phyloP scores from a whole-genome alignment of 2,888 invertebrate genomes.

The Steinernema scapterisci region DNA sequence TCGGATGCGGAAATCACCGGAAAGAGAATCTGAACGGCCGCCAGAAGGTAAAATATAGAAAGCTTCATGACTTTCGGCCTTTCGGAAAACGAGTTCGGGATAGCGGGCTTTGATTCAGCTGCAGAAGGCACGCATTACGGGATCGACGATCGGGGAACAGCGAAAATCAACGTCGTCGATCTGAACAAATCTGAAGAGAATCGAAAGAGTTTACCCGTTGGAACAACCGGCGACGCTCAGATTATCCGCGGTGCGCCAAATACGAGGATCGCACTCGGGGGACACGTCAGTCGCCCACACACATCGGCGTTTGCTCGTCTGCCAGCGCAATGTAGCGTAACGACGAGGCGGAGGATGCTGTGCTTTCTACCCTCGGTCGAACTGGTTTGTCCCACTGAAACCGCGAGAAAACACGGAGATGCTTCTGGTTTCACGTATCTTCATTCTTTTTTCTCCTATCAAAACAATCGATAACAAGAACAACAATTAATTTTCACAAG shows the following conservation, averaged over 20 bases:
- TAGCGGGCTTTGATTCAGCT: too few relatives aligned
- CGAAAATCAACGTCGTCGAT: too few relatives aligned
- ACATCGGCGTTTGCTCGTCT: neutral
- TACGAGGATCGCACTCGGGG: neutral
- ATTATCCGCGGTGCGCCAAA: neutral
- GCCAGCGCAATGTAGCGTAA: neutral
- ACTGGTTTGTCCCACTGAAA: neutral
- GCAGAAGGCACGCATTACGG: neutral
- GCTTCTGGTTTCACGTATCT: neutral
- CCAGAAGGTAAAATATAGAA: too few relatives aligned
- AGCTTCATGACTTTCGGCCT: too few relatives aligned
- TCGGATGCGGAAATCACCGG: neutral
- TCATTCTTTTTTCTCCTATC: neutral
- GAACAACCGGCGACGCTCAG: too few relatives aligned
- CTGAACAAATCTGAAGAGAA: too few relatives aligned
- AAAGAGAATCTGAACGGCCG: neutral
- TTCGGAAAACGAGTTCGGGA: too few relatives aligned
- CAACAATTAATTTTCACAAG: neutral
- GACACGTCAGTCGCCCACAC: slow-evolving; percentile 10
- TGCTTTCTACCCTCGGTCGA: neutral
- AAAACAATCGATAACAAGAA: slow-evolving; percentile 23
- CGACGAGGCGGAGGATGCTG: too few relatives aligned
- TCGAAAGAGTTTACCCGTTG: too few relatives aligned
- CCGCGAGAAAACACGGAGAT: neutral
- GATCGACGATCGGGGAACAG: neutral